A percentile compares a stretch with the other conserved stretches of the same genome.
Evolutionary conservation across 2,888 invertebrate species (phyloP).

Genomic region (Acrobasis consociella): DNA sequence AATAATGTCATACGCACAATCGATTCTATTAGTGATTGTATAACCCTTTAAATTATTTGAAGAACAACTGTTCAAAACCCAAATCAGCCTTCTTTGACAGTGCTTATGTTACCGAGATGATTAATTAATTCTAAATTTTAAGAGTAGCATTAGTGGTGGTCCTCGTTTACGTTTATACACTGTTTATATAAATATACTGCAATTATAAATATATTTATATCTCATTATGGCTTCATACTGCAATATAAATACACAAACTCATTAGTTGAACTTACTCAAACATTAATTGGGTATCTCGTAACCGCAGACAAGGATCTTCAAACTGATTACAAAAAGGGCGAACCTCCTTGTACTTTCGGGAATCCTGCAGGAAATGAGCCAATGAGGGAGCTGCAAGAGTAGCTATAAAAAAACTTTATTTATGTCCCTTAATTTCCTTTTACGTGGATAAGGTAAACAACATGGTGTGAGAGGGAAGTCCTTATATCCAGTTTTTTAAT

Average conservation of each 20-base stretch:
- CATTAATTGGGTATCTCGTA: not conserved
- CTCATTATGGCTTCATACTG: too few species aligned
- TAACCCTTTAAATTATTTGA: too few species aligned
- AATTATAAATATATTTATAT: too few species aligned
- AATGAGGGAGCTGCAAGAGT: not conserved
- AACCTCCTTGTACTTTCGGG: not conserved
- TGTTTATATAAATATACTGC: too few species aligned
- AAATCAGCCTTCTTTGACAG: too few species aligned
- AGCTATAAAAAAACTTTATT: not conserved
- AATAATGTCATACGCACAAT: too few species aligned
- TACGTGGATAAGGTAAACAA: not conserved
- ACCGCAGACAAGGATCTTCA: not conserved
- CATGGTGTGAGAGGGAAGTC: not conserved
- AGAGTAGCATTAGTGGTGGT: too few species aligned
- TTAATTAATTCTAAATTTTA: too few species aligned
- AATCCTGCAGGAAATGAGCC: not conserved
- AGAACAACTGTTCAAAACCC: too few species aligned
- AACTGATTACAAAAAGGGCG: not conserved
- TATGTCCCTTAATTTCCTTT: conserved; percentile 5
- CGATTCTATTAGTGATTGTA: too few species aligned
- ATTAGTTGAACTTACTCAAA: not conserved
- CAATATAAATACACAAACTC: not conserved
- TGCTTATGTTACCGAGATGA: too few species aligned
- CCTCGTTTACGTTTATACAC: too few species aligned
- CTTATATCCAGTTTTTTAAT: conserved; percentile 6